Evolutionary conservation across 2,113 vertebrate genomes (phyloP), one percentile per base, ranked within the genome.

Genomic region (Carettochelys insculpta): DNA sequence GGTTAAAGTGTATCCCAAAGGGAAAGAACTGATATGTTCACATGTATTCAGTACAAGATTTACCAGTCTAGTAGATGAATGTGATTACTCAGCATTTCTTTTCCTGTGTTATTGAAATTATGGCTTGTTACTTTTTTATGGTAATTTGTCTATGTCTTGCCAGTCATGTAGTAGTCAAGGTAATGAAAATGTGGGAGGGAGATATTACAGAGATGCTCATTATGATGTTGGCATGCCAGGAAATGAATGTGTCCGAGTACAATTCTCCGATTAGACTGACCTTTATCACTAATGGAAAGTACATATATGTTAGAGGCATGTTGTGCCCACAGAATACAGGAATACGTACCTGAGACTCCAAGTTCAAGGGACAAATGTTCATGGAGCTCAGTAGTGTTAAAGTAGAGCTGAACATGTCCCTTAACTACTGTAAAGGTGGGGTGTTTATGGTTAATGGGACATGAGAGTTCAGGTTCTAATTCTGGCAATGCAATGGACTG

Each of bases 61-160:
- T 96, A 92, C 94, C 86, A 96, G 85, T 58, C 85, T 94, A 1
- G 27, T 90, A 87, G 81, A 78, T 4, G 19, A 90, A 85, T 52
- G 80, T 94, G 95, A 95, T 95, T 96, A 95, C 96, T 95, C 94
- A 94, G 50, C 81, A 38, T 80, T 77, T 94, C 0, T 0, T 88
- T 93, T 91, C 96, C 89, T 90, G 71, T 76, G 82, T 75, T 38
- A 84, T 81, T 93, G 80, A 83, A 96, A 79, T 96, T 96, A 94
- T 89, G 82, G 88, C 86, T 93, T 96, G 83, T 73, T 95, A 89
- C 80, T 83, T 94, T 90, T 90, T 92, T 89, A 80, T 87, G 43
- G 80, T 92, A 87, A 47, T 77, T 90, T 84, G 89, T 92, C 91
- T 95, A 2, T 51, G 86, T 83, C 79, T 89, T 86, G 83, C 83